Base-by-base conservation (phyloP, 2,113 vertebrate species). In the Pheucticus melanocephalus region DNA sequence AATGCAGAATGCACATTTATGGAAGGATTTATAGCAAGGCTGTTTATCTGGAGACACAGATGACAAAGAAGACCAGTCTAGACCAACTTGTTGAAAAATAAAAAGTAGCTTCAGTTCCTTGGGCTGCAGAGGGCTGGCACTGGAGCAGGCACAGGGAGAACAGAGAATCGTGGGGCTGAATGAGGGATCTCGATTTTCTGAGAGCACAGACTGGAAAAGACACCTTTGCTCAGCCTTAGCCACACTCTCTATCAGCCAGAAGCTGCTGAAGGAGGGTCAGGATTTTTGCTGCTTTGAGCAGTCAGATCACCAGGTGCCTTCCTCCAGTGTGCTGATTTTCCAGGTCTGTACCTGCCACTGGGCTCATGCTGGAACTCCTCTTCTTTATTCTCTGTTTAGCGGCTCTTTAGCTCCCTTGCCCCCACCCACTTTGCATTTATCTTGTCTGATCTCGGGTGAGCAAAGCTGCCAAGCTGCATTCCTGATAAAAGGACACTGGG, bases 21-120 rank as follows among this genome's bases (percentile, higher is more conserved):
- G 76, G 90, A 91, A 90, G 64, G 92, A 93, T 91, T 96, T 94
- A 78, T 86, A 71, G 79, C 33, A 64, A 75, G 31, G 37, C 61
- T 77, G 51, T 23, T 90, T 85, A 68, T 91, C 37, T 89, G 70
- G 86, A 51, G 45, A 76, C 69, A 75, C 13, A 64, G 77, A 92
- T 73, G 59, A 87, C 48, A 77, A 63, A 86, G 65, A n/a, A 76
- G 27, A 89, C 45, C 33, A 35, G n/a, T 71, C 70, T 53, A 76
- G 54, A 44, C 35, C 51, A 75, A 20, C 25, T 30, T 86, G 35
- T 44, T 75, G 79, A 40, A 88, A 91, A 95, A 56, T 45, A 64
- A 57, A 47, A 68, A 68, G 44, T 6, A 79, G 28, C 51, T 78
- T 42, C 65, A 42, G 33, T 17, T 57, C 27, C 50, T 76, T 28